Evolutionary conservation across 2,113 vertebrate species (phyloP).

Genomic region (Turdus rufiventris): DNA sequence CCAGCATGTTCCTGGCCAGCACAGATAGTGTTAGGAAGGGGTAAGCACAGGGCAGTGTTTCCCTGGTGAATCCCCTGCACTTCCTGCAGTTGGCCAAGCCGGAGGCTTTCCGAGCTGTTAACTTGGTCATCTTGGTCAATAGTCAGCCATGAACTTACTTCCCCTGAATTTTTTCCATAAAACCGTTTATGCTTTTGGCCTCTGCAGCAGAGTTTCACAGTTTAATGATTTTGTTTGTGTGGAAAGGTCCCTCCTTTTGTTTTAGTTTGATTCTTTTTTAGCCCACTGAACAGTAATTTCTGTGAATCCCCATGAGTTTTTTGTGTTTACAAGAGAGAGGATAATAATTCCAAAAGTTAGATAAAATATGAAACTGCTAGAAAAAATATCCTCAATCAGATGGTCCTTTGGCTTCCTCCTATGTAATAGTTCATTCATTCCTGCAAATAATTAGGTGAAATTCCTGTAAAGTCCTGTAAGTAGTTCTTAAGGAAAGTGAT

Average conservation of each 20-base stretch:
- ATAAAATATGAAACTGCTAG: background rate
- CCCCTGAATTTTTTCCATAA: constrained; percentile 6
- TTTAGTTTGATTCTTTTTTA: background rate
- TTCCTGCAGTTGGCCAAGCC: background rate
- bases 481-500: background rate
- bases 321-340: background rate
- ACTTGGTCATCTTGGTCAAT: background rate
- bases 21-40: background rate
- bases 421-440: background rate
- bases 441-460: constrained; percentile 9
- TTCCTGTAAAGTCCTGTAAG: constrained; percentile 1
- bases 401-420: background rate
- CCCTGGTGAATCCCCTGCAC: background rate
- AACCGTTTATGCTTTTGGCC: constrained; percentile 19
- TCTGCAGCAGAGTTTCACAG: constrained; percentile 24
- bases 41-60: background rate
- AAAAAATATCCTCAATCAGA: background rate
- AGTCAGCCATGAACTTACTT: background rate
- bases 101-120: background rate
- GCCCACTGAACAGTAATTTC: background rate
- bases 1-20: background rate
- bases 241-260: background rate
- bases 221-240: constrained; percentile 56
- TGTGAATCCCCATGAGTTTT: background rate
- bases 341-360: background rate